phyloP scores from a whole-genome alignment of 1,140 invertebrate genomes.

The Sitobion miscanthi region DNA sequence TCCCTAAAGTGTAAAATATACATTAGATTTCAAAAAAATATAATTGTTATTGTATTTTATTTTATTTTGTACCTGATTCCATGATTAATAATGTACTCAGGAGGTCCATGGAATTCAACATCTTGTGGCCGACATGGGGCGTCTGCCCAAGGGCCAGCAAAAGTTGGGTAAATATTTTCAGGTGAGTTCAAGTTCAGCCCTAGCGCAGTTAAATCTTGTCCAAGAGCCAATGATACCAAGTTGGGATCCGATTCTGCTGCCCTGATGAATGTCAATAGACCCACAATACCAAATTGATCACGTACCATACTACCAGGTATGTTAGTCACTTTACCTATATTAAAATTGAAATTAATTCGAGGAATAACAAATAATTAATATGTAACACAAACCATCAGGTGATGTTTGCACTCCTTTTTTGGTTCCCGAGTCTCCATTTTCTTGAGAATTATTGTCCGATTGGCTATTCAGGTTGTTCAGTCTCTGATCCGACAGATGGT shows the following conservation, averaged over 20 bases:
- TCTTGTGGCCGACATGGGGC: constrained; percentile 97
- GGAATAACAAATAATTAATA: not conserved
- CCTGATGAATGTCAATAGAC: constrained; percentile 94
- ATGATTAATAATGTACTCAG: constrained; percentile 97
- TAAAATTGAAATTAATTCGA: not conserved
- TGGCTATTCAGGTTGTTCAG: constrained; percentile 54
- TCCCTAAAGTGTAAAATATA: constrained; percentile 68
- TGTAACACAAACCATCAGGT: constrained; percentile 77
- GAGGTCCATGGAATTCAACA: constrained; percentile 97
- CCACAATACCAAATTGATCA: constrained; percentile 99
- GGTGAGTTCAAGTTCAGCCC: constrained; percentile 97
- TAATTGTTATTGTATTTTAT: not conserved
- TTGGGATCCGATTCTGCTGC: constrained; percentile 96
- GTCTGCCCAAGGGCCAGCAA: constrained; percentile 98
- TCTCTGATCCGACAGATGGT: constrained; percentile 47
- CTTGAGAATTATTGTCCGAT: constrained; percentile 56
- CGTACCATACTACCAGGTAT: constrained; percentile 98
- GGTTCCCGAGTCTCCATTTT: constrained; percentile 62
- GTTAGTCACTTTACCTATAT: constrained; percentile 89
- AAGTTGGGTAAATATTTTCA: constrained; percentile 95
- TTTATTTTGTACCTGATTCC: constrained; percentile 71
- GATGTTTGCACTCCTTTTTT: constrained; percentile 92
- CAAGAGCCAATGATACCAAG: constrained; percentile 91
- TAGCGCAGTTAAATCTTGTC: constrained; percentile 95
- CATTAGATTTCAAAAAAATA: not conserved